Base-by-base conservation (phyloP, 1,140 invertebrate genomes). In the Calliphora vicina region DNA sequence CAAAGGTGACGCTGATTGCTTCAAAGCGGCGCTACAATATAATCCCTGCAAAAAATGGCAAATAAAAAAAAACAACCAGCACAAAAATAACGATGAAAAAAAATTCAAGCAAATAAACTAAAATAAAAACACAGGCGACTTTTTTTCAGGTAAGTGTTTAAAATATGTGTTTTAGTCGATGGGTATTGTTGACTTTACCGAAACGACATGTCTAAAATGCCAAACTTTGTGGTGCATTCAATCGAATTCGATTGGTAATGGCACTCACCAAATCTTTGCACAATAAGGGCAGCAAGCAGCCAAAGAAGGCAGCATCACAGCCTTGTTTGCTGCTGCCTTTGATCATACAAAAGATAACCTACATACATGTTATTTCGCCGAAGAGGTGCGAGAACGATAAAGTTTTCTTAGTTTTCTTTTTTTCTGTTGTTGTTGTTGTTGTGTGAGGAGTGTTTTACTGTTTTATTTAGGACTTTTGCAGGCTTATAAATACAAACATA, bases 351-450 rank as follows among this genome's bases (percentile, higher is more conserved):
- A 78, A 78, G 74, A 78, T 78, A 78, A 78, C 74, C 74, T 78
- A 78, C 74, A 78, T 78, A 78, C 74, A 78, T 78, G 74, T 78
- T 78, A 78, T 78, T 78, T 78, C 74, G 74, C 74, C 42, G 42
- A 78, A 78, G 74, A 78, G 74, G 74, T 78, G 74, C 74, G 74
- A 78, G 74, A 78, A 78, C 74, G 74, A 78, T 78, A 78, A 78
- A 78, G n/a, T 45, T 45, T 23, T 78, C 42, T 78, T n/a, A n/a
- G n/a, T n/a, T 73, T 73, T 29, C 26, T 29, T 29, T 74, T 29
- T 67, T 35, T 15, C 20, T 45, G 15, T 42, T 76, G 26, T 76
- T 76, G 20, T 15, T 74, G 72, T 76, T 76, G n/a, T 42, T n/a
- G 4, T n/a, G 5, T n/a, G n/a, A n/a, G n/a, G n/a, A 76, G 35